phyloP scores from a whole-genome alignment of 2,797 vertebrate species.

The Fistularia tabacaria region DNA sequence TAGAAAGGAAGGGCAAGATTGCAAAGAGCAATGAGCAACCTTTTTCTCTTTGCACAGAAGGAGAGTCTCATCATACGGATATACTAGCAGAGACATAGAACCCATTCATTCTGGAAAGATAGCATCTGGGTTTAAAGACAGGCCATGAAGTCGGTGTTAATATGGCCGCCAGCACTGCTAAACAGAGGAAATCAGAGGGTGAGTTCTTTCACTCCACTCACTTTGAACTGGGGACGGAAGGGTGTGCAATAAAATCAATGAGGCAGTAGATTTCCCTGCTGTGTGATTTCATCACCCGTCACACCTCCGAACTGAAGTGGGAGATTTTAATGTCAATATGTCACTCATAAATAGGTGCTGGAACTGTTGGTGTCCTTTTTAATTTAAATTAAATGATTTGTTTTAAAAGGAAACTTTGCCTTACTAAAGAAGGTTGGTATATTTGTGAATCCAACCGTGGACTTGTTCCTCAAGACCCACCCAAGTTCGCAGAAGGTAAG shows the following conservation, averaged over 20 bases:
- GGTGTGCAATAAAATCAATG: slow-evolving; percentile 41
- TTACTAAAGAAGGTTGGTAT: no score
- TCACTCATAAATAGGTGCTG: slow-evolving; percentile 45
- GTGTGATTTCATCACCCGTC: slow-evolving; percentile 47
- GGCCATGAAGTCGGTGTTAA: slow-evolving; percentile 32
- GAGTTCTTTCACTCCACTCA: slow-evolving; percentile 35
- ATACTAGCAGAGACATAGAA: slow-evolving; percentile 34
- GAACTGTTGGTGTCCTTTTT: slow-evolving; percentile 22
- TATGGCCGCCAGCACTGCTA: slow-evolving; percentile 19
- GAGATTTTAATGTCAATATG: slow-evolving; percentile 54
- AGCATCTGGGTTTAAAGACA: slow-evolving; percentile 40
- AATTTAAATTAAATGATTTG: slow-evolving; percentile 7
- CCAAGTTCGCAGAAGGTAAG: no score
- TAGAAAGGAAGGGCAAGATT: slow-evolving; percentile 17
- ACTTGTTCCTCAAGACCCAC: no score
- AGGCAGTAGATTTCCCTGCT: slow-evolving; percentile 53
- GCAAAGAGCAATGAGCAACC: slow-evolving; percentile 30
- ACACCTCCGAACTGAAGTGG: slow-evolving; percentile 54
- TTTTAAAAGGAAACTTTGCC: slow-evolving; percentile 1
- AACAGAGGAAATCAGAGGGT: slow-evolving; percentile 44
- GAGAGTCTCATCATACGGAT: slow-evolving; percentile 34
- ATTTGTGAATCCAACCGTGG: no score
- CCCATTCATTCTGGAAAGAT: slow-evolving; percentile 62
- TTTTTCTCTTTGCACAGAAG: slow-evolving; percentile 26
- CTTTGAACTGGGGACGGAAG: slow-evolving; percentile 15